Base-by-base conservation (phyloP, 1,140 invertebrate species). In the Pseudomyrmex pallidus region DNA sequence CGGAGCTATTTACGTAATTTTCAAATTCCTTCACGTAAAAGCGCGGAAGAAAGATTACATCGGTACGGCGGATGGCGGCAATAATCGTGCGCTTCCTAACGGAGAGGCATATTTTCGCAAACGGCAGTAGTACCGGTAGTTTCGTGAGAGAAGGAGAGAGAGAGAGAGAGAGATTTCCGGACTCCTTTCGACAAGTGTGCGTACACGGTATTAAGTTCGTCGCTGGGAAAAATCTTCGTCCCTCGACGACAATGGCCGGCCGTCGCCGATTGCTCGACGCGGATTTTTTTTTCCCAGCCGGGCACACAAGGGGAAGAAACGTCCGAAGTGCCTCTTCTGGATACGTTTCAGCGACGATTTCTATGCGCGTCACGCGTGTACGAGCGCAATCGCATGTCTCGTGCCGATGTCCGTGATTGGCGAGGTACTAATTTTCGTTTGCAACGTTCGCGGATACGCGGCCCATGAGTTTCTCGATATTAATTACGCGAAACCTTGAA, bases 151-250 rank as follows among this genome's bases (percentile, higher is more conserved):
- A 25, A 25, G 2, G 3, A 25, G 25, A 25, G 25, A 25, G 20
- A 74, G 73, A 7, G 35, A 35, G 5, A 35, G 87, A 88, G 87
- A 88, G 87, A 88, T 89, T 89, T 89, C 87, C 87, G 87, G 87
- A 66, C 87, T 89, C 78, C 84, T 89, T 89, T 89, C 87, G 82
- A 88, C 61, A 74, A 80, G 25, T 48, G 17, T 48, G 76, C 8
- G 22, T 46, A 54, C 78, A 59, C 64, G 54, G 5, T 59, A 56
- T 12, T 22, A 44, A 20, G 44, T 66, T 20, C 44, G 20, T 10
- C 25, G 50, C 54, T 89, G 87, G 78, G 87, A 88, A 88, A 35
- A 86, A 89, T 74, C 57, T 80, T 44, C 83, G 76, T 86, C 80
- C 54, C 87, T 76, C 84, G 87, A 54, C 74, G 82, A 88, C 66